Evolutionary conservation across 2,113 vertebrate species (phyloP).

Genomic region (Pachyramphus minor): DNA sequence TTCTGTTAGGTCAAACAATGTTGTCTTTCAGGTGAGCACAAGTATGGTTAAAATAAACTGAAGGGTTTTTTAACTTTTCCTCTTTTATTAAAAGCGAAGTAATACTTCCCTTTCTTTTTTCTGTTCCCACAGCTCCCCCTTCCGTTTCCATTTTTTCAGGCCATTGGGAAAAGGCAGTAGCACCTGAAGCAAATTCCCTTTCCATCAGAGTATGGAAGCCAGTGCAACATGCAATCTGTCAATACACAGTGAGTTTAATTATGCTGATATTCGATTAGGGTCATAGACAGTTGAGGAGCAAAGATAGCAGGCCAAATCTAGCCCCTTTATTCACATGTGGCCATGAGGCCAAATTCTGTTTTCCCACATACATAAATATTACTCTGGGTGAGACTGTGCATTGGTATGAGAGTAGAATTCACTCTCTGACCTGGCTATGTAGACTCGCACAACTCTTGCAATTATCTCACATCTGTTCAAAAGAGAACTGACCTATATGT

Average conservation of each 20-base stretch:
- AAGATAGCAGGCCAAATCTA: not conserved
- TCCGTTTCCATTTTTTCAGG: not conserved
- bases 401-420: not conserved
- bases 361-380: not conserved
- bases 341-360: not conserved
- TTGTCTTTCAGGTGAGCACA: not conserved
- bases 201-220: not conserved
- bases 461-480: slow-evolving; percentile 2
- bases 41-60: not conserved
- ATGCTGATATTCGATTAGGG: not conserved
- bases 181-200: not conserved
- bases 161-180: not conserved
- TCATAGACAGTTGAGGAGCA: not conserved
- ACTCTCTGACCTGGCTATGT: not conserved
- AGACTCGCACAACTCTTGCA: slow-evolving; percentile 6
- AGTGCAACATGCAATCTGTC: not conserved
- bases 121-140: slow-evolving; percentile 54
- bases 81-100: not conserved
- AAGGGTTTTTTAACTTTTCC: not conserved
- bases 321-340: not conserved
- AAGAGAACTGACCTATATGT: slow-evolving; percentile 15
- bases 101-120: not conserved
- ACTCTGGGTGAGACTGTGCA: not conserved
- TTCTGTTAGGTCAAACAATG: not conserved
- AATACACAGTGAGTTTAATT: not conserved